Percentiles rank a stretch among this genome's conserved stretches.
These are phyloP conservation scores for Dendrolimus pini DNA, from an alignment of 2,888 invertebrate genomes.

Conservation along the genomic window DNA sequence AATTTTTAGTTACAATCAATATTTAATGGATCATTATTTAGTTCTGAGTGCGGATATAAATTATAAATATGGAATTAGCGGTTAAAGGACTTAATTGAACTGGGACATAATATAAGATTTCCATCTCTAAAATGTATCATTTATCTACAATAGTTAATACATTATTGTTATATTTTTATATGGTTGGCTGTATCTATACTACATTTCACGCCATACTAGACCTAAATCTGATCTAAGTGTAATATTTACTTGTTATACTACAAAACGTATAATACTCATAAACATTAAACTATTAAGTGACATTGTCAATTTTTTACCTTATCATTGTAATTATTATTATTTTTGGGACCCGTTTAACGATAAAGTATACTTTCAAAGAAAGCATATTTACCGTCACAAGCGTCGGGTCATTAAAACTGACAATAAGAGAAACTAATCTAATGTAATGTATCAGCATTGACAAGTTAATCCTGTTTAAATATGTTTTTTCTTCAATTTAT, in stretches of 20 bases:
- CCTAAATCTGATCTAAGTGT: conserved; percentile 29
- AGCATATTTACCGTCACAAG: too few relatives aligned
- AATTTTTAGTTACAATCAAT: too few relatives aligned
- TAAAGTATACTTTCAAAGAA: too few relatives aligned
- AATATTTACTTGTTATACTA: conserved; percentile 25
- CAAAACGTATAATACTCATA: conserved; percentile 25
- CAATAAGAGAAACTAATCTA: too few relatives aligned
- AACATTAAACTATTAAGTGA: conserved; percentile 22
- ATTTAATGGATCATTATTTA: too few relatives aligned
- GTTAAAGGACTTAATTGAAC: conserved; percentile 3
- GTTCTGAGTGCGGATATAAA: neutral
- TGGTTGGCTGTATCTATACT: conserved; percentile 22
- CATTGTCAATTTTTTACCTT: conserved; percentile 17
- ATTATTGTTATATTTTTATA: conserved; percentile 22
- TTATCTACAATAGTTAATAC: neutral
- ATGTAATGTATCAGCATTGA: too few relatives aligned
- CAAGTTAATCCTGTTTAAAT: too few relatives aligned
- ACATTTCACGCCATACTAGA: conserved; percentile 22
- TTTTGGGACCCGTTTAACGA: too few relatives aligned
- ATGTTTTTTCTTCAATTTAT: too few relatives aligned
- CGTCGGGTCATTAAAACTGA: too few relatives aligned
- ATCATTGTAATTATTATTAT: neutral
- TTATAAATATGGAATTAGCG: conserved; percentile 9
- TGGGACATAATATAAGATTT: neutral
- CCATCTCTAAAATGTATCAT: too few relatives aligned